Percentiles rank a stretch among this genome's conserved stretches.
Conservation (phyloP, 2,888 invertebrate genomes). For the Cynaeus angustus region DNA sequence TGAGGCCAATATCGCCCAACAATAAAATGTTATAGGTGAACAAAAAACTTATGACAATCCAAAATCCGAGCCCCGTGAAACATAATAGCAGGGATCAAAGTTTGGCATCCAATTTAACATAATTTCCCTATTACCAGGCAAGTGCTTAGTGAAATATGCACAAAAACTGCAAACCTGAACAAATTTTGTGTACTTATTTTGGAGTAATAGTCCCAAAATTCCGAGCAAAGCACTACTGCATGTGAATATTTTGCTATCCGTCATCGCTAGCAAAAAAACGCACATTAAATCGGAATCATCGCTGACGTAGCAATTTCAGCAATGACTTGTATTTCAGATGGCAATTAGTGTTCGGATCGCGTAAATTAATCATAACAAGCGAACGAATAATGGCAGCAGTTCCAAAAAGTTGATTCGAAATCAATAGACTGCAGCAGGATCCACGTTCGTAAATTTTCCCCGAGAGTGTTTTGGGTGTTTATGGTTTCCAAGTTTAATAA, state of each 20-base stretch:
- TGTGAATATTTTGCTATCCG: neutral
- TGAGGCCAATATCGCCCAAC: constrained; percentile 3
- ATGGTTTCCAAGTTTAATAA: constrained; percentile 44
- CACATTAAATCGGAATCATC: constrained; percentile 14
- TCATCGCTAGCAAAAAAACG: neutral
- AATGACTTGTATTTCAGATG: constrained; percentile 18
- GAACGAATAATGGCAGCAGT: constrained; percentile 14
- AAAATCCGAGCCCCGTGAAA: constrained; percentile 1
- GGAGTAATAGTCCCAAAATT: too few relatives aligned
- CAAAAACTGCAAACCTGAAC: too few relatives aligned
- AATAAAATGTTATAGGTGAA: constrained; percentile 34
- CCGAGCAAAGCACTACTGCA: neutral
- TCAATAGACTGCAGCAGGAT: constrained; percentile 16
- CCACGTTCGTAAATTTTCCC: constrained; percentile 19
- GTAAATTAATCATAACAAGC: constrained; percentile 26
- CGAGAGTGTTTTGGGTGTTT: constrained; percentile 23
- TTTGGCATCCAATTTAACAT: neutral
- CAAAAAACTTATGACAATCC: constrained; percentile 13
- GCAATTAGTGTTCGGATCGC: constrained; percentile 28
- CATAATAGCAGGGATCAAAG: neutral
- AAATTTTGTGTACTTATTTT: too few relatives aligned
- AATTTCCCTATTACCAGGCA: too few relatives aligned
- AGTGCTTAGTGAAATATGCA: too few relatives aligned
- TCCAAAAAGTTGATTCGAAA: constrained; percentile 30
- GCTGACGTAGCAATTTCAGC: constrained; percentile 8